Evolutionary conservation across 2,797 vertebrate genomes (phyloP), one percentile per base, ranked within the genome.

Genomic region (Gymnoscopelus microlampas): DNA sequence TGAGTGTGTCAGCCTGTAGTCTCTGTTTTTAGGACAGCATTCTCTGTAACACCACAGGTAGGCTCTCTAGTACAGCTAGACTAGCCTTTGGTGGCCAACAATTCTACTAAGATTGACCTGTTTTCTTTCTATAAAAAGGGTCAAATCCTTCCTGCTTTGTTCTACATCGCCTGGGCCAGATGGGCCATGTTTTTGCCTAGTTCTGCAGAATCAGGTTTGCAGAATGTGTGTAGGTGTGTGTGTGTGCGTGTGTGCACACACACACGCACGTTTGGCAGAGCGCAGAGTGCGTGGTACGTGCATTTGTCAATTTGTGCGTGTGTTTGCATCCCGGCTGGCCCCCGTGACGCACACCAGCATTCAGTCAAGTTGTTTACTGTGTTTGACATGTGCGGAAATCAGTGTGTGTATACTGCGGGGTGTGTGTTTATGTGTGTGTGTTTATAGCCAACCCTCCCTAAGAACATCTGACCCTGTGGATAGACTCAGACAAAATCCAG

Each of bases 321-420:
- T 90, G 26, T 53, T 4, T 39, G 26, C 59, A 15, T 35, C 29
- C 29, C 29, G n/a, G 9, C 8, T 63, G 50, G 61, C 50, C 50
- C 50, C 4, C 84, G 8, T 32, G 67, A 29, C n/a, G 44, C 67
- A 56, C 49, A 51, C 71, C 69, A 44, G 78, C 75, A 59, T 35
- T 71, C 71, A 79, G 85, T 81, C 76, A 48, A 89, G 83, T 87
- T 92, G 91, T 91, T 93, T 93, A 92, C 87, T 23, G 66, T 77
- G 81, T 87, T 84, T 87, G 85, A 89, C 86, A 88, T 89, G 85
- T 83, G 89, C 91, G 89, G 87, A 91, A 92, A 90, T 85, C 74
- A 56, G 74, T 84, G 81, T 90, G 89, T 91, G 88, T 89, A 91
- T 78, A 85, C 88, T 85, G 74, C 56, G 71, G 80, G 86, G 82